Evolutionary conservation across 2,113 vertebrate genomes (phyloP).

Genomic region (Tragelaphus scriptus): DNA sequence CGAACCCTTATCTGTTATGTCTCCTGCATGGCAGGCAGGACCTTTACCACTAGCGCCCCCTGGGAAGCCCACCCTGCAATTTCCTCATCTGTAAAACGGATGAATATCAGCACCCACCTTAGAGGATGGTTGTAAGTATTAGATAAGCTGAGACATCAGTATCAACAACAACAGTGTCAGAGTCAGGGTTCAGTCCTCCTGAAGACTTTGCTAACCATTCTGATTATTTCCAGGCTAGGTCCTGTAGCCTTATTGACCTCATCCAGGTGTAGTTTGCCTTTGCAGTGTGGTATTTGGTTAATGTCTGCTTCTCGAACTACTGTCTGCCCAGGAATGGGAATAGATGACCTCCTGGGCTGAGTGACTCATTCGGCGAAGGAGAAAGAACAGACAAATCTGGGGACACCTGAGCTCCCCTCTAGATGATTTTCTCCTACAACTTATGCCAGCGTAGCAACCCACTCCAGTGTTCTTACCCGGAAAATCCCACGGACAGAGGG

Average conservation of each 20-base stretch:
- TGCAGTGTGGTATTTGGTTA: neutral
- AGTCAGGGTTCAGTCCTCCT: neutral
- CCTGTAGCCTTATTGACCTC: rapidly evolving
- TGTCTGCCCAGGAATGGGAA: neutral
- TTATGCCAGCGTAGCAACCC: neutral
- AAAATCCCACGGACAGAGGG: neutral
- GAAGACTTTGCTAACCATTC: neutral
- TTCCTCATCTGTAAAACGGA: neutral
- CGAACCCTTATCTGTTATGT: neutral
- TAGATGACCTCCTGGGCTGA: too few species aligned
- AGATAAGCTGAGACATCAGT: neutral
- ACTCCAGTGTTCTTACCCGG: neutral
- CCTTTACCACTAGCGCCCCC: neutral
- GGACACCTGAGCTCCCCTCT: neutral
- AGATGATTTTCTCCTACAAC: neutral
- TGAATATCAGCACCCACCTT: neutral
- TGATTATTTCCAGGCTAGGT: neutral
- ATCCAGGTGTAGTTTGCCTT: neutral
- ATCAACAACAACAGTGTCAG: neutral
- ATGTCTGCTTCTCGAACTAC: neutral
- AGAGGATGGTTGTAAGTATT: neutral
- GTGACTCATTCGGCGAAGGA: neutral
- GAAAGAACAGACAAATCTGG: neutral
- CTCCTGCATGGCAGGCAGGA: neutral
- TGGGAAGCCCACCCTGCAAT: neutral